Evolutionary conservation across 2,797 vertebrate genomes (phyloP), one percentile per base, ranked within the genome.

Genomic region (Melanotaenia trifasciata): DNA sequence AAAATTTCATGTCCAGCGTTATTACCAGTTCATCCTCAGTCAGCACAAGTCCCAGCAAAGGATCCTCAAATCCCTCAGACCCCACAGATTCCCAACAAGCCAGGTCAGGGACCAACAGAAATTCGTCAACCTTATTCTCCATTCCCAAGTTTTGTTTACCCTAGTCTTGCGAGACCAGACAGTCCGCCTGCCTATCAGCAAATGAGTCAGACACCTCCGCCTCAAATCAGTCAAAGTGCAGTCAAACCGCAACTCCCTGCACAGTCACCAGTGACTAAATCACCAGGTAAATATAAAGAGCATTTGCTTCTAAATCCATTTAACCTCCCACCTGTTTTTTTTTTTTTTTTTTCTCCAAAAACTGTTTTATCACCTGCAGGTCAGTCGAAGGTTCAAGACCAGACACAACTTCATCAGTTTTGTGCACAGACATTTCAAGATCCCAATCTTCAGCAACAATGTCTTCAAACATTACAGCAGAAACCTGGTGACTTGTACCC

Each of bases 1-100:
- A 85, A 76, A 51, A 72, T 93, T 47, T 92, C 91, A 7, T 95
- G 94, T 72, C 94, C 93, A 18, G 70, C 72, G 5, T 20, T 82
- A 26, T 79, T 63, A 12, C 13, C 30, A 38, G 8, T 28, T 74
- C 51, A 68, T 47, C 2, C 45, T 38, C 61, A 71, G 54, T 18
- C 38, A 6, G 20, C 56, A 32, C 56, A 67, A 43, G 69, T 1
- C 20, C 45, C 43, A 0, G 5, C 20, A 59, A 57, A 26, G 6
- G 28, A 0, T 60, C 56, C 35, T 36, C 3, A 53, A 30, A 53
- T 67, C 60, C 32, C 64, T 43, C 64, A 67, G 38, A 50, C 14
- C 0, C 57, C 70, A 35, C 22, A 63, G 26, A 32, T 58, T 6
- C 38, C 51, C 3, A 54, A 24, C 0, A 2, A 51, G 20, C 57